phyloP scores from a whole-genome alignment of 2,888 invertebrate species.

The Drosophila vallismaia region DNA sequence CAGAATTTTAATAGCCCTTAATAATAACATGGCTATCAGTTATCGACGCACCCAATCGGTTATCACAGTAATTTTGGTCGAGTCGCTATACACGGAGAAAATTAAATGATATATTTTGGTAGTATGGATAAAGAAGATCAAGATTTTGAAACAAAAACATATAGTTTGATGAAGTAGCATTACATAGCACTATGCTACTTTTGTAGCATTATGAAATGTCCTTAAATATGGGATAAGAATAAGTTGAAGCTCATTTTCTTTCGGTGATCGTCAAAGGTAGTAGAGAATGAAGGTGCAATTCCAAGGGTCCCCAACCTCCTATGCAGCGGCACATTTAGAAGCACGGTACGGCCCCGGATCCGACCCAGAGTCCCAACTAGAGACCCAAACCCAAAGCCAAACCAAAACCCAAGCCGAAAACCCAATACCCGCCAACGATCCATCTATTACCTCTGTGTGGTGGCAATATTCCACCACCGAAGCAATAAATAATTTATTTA shows the following conservation, averaged over 20 bases:
- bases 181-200: too few relatives aligned
- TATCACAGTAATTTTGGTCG: constrained; percentile 67
- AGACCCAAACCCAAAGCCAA: constrained; percentile 10
- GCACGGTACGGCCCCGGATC: not conserved
- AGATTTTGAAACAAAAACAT: not conserved
- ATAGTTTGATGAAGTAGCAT: too few relatives aligned
- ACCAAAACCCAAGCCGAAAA: not conserved
- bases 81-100: constrained; percentile 12
- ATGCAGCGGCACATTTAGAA: not conserved
- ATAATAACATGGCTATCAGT: constrained; percentile 82
- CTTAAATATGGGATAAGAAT: too few relatives aligned
- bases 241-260: not conserved
- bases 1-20: constrained; percentile 83
- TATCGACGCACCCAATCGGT: constrained; percentile 75
- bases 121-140: not conserved
- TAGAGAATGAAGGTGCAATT: constrained; percentile 28
- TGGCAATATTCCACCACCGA: constrained; percentile 77
- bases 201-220: too few relatives aligned
- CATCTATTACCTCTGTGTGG: constrained; percentile 74
- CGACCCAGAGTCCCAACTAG: not conserved
- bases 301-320: constrained; percentile 13
- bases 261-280: not conserved
- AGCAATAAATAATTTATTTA: constrained; percentile 81
- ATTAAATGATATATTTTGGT: not conserved
- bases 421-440: constrained; percentile 44